Percentiles rank a stretch among this genome's conserved stretches.
These are phyloP conservation scores for Alloscopus bannaensis DNA, from an alignment of 2,888 invertebrate species.

Conservation along the genomic window DNA sequence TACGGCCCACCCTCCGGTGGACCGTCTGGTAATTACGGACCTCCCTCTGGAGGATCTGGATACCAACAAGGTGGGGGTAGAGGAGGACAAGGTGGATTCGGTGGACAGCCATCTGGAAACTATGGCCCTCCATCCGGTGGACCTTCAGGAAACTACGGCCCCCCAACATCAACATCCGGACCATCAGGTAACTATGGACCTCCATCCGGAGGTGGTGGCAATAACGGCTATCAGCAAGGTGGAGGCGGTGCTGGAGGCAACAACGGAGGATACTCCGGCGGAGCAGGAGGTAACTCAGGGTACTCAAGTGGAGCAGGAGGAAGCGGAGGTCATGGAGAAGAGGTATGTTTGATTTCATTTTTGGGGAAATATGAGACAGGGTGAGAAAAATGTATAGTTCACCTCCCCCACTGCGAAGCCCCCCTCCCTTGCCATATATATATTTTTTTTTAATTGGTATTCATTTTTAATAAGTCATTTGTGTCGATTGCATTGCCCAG, in stretches of 20 bases:
- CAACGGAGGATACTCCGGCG: constrained; percentile 53
- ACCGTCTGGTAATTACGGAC: constrained; percentile 50
- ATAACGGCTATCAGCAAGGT: too few species aligned
- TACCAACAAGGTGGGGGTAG: constrained; percentile 38
- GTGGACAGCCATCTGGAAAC: constrained; percentile 10
- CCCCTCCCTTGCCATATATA: too few species aligned
- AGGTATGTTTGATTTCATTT: constrained; percentile 8
- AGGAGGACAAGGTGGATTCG: constrained; percentile 10
- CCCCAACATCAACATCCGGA: constrained; percentile 9
- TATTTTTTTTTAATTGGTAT: too few species aligned
- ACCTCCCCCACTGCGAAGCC: too few species aligned
- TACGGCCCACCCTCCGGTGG: constrained; percentile 21
- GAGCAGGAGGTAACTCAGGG: neutral
- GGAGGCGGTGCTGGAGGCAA: constrained; percentile 27
- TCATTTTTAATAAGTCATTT: too few species aligned
- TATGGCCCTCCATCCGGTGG: constrained; percentile 8
- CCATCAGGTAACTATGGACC: neutral
- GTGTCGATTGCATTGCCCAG: too few species aligned
- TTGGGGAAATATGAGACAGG: too few species aligned
- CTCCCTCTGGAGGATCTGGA: constrained; percentile 38
- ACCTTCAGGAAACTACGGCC: constrained; percentile 5
- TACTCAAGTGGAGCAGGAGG: constrained; percentile 4
- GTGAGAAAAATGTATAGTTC: too few species aligned
- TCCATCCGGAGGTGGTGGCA: neutral
- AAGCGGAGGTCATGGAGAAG: constrained; percentile 38